Conservation (phyloP, 2,888 invertebrate species). For the Antitype chi region DNA sequence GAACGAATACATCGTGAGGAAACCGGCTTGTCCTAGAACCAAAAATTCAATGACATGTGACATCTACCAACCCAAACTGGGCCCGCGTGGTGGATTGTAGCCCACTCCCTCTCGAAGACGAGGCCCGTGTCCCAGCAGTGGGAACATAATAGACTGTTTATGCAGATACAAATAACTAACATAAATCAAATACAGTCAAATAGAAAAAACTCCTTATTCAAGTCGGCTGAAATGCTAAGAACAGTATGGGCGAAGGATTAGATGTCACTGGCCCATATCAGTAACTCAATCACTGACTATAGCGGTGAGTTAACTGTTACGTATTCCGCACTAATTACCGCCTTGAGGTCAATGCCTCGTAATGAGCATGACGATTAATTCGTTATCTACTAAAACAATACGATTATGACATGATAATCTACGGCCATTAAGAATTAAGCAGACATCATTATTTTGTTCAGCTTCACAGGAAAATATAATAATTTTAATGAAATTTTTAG, state of each 20-base stretch:
- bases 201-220: background rate
- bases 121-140: too few species aligned
- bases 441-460: background rate
- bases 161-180: too few species aligned
- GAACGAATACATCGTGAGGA: too few species aligned
- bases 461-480: background rate
- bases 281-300: slow-evolving; percentile 38
- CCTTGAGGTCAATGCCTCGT: slow-evolving; percentile 49
- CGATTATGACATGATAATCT: slow-evolving; percentile 15
- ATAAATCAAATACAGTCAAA: too few species aligned
- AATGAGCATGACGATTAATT: slow-evolving; percentile 43
- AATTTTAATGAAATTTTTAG: too few species aligned
- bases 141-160: too few species aligned
- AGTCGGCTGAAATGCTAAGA: background rate
- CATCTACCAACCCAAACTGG: too few species aligned
- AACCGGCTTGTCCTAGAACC: too few species aligned
- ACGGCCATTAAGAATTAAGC: slow-evolving; percentile 1
- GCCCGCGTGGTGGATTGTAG: too few species aligned
- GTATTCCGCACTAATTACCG: slow-evolving; percentile 63
- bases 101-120: too few species aligned
- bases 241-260: slow-evolving; percentile 1
- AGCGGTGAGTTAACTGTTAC: slow-evolving; percentile 47
- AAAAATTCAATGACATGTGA: too few species aligned
- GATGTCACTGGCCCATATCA: slow-evolving; percentile 45
- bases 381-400: slow-evolving; percentile 46